Evolutionary conservation across 2,113 vertebrate species (phyloP).

Genomic region (Arenaria interpres): DNA sequence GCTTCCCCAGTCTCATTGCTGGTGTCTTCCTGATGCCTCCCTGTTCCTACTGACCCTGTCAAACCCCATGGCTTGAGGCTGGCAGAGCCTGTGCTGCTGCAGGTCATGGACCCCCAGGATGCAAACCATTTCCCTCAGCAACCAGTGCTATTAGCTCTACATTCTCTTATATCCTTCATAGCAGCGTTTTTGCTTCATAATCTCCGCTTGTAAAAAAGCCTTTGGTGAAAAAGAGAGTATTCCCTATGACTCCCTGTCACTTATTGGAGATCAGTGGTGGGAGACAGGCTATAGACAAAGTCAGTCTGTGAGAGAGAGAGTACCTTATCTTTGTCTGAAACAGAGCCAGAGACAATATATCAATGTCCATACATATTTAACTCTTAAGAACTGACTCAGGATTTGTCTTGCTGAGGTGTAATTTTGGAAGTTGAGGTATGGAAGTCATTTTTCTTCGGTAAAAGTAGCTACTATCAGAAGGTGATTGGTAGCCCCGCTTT

Average conservation of each 20-base stretch:
- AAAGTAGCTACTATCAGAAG: not conserved
- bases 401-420: conserved; percentile 3
- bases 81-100: not conserved
- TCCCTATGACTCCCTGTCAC: not conserved
- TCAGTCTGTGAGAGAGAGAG: not conserved
- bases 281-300: not conserved
- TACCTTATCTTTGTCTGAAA: conserved; percentile 17
- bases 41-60: not conserved
- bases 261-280: not conserved
- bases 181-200: not conserved
- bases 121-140: not conserved
- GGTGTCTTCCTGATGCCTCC: not conserved
- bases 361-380: conserved; percentile 30
- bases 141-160: not conserved
- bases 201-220: not conserved
- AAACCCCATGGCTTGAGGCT: not conserved
- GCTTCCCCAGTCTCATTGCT: not conserved
- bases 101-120: not conserved
- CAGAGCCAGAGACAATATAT: not conserved
- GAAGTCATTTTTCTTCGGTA: not conserved
- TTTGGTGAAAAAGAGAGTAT: not conserved
- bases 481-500: not conserved
- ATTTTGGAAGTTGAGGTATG: conserved; percentile 3
- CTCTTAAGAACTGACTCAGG: not conserved
- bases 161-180: not conserved